Base-by-base conservation (phyloP, 2,797 vertebrate species). In the Sebastes taczanowskii region DNA sequence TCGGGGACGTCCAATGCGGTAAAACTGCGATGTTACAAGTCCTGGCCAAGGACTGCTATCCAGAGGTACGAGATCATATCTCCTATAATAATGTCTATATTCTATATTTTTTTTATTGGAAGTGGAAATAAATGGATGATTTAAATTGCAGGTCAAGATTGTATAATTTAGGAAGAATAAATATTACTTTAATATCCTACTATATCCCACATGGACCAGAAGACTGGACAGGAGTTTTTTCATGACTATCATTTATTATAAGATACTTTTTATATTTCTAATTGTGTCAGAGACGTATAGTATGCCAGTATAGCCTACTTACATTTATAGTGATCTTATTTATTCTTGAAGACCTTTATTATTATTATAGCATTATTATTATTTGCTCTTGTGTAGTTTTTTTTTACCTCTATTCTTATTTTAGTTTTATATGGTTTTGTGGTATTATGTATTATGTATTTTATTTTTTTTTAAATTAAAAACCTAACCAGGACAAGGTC, bases 1-100 rank as follows among this genome's bases (percentile, higher is more conserved):
- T 99, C 38, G 98, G 98, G 25, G 97, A 98, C 62, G 98, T 99
- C 81, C 98, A 99, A 91, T 98, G 98, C 88, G 98, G 98, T 91
- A 99, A 99, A 96, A 99, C 97, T 1, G 98, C 98, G 64, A 98
- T 99, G 98, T 94, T 99, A 89, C 98, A 99, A 89, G 98, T 99
- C 81, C 71, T 99, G 88, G 97, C 97, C 0, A 99, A 98, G 90
- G 98, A 99, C 89, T 98, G 97, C 89, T 99, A 98, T 67, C 98
- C 98, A 0, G 98, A 99, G 98, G 98, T 99, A 95, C 90, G 96
- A 79, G 11, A 7, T n/a, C 18, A 52, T n/a, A 20, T 9, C 20
- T 0, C 20, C 0, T 14, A 53, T 7, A 7, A 46, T 27, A 10
- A 7, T 16, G 2, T 29, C 11, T 25, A 11, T 56, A 20, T 27